Percentiles rank a stretch among this genome's conserved stretches.
phyloP scores from a whole-genome alignment of 64 coral and sea anemone genomes.

The Montipora sp. region DNA sequence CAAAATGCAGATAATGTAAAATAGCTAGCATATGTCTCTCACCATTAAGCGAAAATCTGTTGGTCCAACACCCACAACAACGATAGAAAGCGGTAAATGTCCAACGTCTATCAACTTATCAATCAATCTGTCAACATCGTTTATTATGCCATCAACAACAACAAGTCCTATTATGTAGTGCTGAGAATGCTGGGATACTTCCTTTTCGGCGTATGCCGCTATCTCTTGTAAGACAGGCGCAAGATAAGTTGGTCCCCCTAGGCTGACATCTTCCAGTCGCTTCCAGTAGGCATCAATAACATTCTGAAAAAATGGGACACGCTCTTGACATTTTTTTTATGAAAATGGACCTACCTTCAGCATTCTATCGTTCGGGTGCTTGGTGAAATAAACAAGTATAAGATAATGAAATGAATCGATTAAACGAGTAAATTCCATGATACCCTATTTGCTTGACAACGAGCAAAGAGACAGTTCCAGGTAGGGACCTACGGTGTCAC shows the following conservation, averaged over 20 bases:
- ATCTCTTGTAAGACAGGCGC: constrained; percentile 80
- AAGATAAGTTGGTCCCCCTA: constrained; percentile 90
- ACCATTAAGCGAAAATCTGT: constrained; percentile 91
- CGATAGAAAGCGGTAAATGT: constrained; percentile 80
- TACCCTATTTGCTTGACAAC: no score
- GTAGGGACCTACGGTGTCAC: no score
- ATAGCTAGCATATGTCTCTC: constrained; percentile 7
- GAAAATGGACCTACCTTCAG: no score
- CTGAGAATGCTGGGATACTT: constrained; percentile 63
- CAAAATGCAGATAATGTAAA: background rate
- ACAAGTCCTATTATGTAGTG: constrained; percentile 83
- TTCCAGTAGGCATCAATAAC: constrained; percentile 63
- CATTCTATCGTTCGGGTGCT: no score
- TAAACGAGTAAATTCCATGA: no score
- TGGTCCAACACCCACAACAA: constrained; percentile 88
- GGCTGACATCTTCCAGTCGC: constrained; percentile 59
- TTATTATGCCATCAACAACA: constrained; percentile 87
- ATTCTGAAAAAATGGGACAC: background rate
- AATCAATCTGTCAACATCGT: constrained; percentile 79
- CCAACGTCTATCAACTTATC: constrained; percentile 54
- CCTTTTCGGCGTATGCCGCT: constrained; percentile 69
- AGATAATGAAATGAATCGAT: no score
- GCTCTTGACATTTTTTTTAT: no score
- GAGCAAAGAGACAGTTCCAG: no score
- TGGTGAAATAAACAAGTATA: no score